These are phyloP conservation scores for Drosophila falleni DNA, from an alignment of 2,888 invertebrate species.

Conservation along the genomic window DNA sequence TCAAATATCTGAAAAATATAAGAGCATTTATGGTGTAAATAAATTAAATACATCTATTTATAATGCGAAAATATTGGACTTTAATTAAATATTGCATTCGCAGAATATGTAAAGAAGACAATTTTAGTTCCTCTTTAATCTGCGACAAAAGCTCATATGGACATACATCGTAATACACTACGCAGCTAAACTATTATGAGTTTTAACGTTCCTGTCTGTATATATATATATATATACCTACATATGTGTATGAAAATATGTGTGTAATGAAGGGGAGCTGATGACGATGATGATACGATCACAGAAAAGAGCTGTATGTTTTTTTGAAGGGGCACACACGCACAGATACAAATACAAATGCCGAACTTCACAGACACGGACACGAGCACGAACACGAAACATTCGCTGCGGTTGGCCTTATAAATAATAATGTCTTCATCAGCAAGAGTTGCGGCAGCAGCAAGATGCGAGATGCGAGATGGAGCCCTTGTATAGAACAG, in stretches of 20 bases:
- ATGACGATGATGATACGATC: slow-evolving; percentile 42
- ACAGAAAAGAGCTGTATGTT: slow-evolving; percentile 26
- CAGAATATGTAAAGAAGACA: not conserved
- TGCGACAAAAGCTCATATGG: not conserved
- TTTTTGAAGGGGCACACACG: slow-evolving; percentile 32
- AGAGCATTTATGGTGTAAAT: not conserved
- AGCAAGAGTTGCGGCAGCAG: slow-evolving; percentile 54
- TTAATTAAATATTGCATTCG: not conserved
- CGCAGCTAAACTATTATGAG: slow-evolving; percentile 2
- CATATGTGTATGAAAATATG: slow-evolving; percentile 1
- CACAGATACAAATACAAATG: slow-evolving; percentile 4
- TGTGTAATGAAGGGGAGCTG: slow-evolving; percentile 39
- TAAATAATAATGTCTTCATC: slow-evolving; percentile 72
- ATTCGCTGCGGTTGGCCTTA: slow-evolving; percentile 67
- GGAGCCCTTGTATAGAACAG: slow-evolving; percentile 17
- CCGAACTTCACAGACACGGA: slow-evolving; percentile 26
- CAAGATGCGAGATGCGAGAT: slow-evolving; percentile 30
- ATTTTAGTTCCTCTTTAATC: not conserved
- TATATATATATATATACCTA: not conserved
- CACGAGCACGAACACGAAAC: slow-evolving; percentile 44
- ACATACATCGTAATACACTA: slow-evolving; percentile 3
- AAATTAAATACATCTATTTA: not conserved
- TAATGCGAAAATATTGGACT: not conserved
- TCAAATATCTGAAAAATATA: not conserved
- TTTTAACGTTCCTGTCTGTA: slow-evolving; percentile 6